Base-by-base conservation (phyloP, 2,113 vertebrate genomes). In the Macroglossus sobrinus region DNA sequence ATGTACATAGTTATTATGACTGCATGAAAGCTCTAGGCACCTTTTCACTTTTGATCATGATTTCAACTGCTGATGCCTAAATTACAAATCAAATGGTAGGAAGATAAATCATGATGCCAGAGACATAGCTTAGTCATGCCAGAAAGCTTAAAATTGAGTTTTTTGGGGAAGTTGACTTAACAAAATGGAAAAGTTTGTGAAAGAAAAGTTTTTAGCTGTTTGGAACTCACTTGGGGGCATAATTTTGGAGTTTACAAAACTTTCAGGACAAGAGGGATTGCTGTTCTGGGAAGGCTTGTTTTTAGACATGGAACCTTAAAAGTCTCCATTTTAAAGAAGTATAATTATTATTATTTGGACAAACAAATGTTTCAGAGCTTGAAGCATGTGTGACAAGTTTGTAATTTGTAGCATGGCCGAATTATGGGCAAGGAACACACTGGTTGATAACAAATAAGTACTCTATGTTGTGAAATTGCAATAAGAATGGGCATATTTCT, bases 41-140 rank as follows among this genome's bases (percentile, higher is more conserved):
- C 0, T 97, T 97, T 98, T 69, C 79, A 84, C 85, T 95, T 95
- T 55, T 82, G 63, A 66, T 84, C 53, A 68, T 93, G 69, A 81
- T 97, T 97, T 97, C 7, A 35, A 81, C 35, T 93, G 45, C 87
- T 76, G 79, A 95, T 7, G 4, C 92, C 50, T 79, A 98, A 96
- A 95, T 97, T 94, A 47, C 35, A 91, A 53, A 86, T 85, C 86
- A 94, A 84, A 96, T 45, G 21, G 75, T 95, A 89, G 40, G 40
- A 93, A 64, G 76, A 93, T 55, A 94, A 92, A 93, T 89, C 19
- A 40, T 55, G 64, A 84, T 89, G 26, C 3, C 63, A 89, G 93
- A 91, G 72, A 55, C 43, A 89, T 22, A 59, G 22, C 30, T 94
- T 59, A 12, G 38, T 85, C 53, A 72, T 92, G 84, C 86, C 81